Conservation (phyloP, 2,113 vertebrate species). For the Nothoprocta perdicaria region DNA sequence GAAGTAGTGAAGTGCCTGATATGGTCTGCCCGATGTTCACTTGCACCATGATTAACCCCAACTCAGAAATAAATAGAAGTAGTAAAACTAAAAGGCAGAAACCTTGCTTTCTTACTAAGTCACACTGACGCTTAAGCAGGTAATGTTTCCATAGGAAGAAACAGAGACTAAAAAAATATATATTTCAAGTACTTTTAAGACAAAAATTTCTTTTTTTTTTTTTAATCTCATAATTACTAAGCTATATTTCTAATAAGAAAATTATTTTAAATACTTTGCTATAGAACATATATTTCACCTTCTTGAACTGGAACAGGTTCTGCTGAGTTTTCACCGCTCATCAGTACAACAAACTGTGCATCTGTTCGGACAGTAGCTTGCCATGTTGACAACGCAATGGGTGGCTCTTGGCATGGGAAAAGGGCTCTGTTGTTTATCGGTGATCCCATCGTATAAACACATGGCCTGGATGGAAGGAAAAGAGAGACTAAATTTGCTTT, state of each 20-base stretch:
- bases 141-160: not conserved
- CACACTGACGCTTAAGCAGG: not conserved
- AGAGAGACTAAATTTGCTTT: constrained; percentile 10
- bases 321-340: constrained; percentile 92
- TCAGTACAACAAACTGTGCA: constrained; percentile 88
- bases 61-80: not conserved
- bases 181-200: not conserved
- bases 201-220: not conserved
- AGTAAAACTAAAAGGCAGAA: not conserved
- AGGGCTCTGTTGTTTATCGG: constrained; percentile 98
- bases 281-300: constrained; percentile 76
- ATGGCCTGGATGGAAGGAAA: constrained; percentile 83
- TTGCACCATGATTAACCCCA: constrained; percentile 21
- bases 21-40: not conserved
- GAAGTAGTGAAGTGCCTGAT: not conserved
- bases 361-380: constrained; percentile 88
- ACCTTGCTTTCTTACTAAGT: not conserved
- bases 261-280: constrained; percentile 24
- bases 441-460: constrained; percentile 95
- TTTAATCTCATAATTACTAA: not conserved
- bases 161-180: not conserved
- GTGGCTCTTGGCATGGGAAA: constrained; percentile 97
- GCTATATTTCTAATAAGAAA: not conserved
- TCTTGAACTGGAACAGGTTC: constrained; percentile 78
- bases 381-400: constrained; percentile 98